Evolutionary conservation across 2,888 invertebrate genomes (phyloP).

Genomic region (Himalopsyche tibetana): DNA sequence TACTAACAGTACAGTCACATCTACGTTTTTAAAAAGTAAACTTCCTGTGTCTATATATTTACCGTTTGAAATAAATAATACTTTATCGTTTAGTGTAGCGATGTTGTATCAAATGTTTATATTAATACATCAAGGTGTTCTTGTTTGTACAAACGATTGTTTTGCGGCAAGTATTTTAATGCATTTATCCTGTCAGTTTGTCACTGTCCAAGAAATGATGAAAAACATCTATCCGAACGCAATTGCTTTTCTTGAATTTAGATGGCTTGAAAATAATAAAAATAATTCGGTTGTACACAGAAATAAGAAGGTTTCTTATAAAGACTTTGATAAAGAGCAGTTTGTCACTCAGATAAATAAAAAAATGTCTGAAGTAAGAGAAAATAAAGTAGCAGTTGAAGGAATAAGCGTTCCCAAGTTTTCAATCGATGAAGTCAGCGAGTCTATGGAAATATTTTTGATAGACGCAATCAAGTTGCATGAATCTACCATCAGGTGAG

Average conservation of each 20-base stretch:
- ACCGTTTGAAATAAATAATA: constrained; percentile 12
- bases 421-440: constrained; percentile 28
- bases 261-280: not conserved
- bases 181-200: constrained; percentile 23
- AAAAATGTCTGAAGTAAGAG: not conserved
- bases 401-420: not conserved
- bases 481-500: constrained; percentile 4
- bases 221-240: constrained; percentile 6
- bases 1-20: not conserved
- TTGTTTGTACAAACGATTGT: not conserved
- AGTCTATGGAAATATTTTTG: constrained; percentile 41
- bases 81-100: not conserved
- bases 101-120: not conserved
- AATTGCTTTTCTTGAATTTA: not conserved
- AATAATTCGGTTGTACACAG: not conserved
- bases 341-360: not conserved
- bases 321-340: not conserved
- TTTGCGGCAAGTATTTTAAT: constrained; percentile 24
- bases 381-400: not conserved
- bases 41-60: not conserved
- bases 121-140: not conserved
- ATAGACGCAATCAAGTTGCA: constrained; percentile 42
- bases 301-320: not conserved
- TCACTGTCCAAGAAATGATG: constrained; percentile 29
- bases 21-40: not conserved